Percentiles rank a stretch among this genome's conserved stretches.
Evolutionary conservation across 2,888 invertebrate genomes (phyloP).

Genomic region (Ectropis crepuscularia): DNA sequence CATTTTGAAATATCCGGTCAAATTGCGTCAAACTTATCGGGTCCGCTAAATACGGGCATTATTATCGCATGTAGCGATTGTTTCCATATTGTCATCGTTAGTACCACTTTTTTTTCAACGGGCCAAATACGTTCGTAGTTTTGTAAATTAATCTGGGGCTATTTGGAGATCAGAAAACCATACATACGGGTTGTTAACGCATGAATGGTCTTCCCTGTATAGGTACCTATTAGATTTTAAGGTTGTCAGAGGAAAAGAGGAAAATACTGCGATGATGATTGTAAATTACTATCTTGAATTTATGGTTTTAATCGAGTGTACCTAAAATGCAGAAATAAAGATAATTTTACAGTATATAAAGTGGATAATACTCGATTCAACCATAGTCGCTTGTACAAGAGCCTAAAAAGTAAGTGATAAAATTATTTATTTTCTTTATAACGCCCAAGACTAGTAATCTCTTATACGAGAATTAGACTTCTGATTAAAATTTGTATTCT

Average conservation of each 20-base stretch:
- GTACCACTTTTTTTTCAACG: too few relatives aligned
- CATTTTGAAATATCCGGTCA: too few relatives aligned
- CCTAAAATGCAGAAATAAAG: conserved; percentile 4
- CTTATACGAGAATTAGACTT: not conserved
- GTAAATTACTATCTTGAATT: conserved; percentile 3
- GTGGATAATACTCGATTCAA: conserved; percentile 3
- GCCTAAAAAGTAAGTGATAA: conserved; percentile 25
- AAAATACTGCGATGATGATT: not conserved
- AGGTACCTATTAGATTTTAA: not conserved
- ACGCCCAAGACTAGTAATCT: too few relatives aligned
- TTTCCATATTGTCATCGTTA: too few relatives aligned
- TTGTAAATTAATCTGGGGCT: too few relatives aligned
- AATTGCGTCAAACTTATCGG: too few relatives aligned
- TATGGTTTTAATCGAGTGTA: conserved; percentile 17
- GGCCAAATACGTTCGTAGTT: too few relatives aligned
- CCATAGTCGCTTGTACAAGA: conserved; percentile 31
- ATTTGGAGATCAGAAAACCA: too few relatives aligned
- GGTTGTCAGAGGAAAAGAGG: not conserved
- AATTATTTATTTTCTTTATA: not conserved
- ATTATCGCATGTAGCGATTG: too few relatives aligned
- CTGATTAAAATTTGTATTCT: not conserved
- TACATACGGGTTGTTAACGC: not conserved
- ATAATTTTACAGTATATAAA: conserved; percentile 30
- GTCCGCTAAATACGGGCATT: too few relatives aligned
- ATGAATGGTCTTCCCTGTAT: not conserved